These are phyloP conservation scores for Catocala nupta DNA, from an alignment of 2,888 invertebrate genomes.

Conservation along the genomic window DNA sequence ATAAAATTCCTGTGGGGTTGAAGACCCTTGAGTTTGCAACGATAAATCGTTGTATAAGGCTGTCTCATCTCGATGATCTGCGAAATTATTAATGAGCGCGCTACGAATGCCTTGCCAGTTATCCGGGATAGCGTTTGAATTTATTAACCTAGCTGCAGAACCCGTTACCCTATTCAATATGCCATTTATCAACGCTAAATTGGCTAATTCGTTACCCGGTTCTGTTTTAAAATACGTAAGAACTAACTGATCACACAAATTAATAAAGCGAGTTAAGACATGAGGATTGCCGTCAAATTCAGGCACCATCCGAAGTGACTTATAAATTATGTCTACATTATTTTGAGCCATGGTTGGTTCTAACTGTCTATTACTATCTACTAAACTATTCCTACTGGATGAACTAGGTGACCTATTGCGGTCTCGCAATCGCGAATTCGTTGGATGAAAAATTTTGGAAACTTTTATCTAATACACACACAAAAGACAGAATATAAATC, in stretches of 20 bases:
- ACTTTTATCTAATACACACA: too few relatives aligned
- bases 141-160: conserved; percentile 44
- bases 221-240: neutral
- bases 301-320: conserved; percentile 17
- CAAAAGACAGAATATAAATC: too few relatives aligned
- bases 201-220: conserved; percentile 13
- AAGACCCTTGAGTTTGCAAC: conserved; percentile 30
- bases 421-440: too few relatives aligned
- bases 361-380: too few relatives aligned
- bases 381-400: too few relatives aligned
- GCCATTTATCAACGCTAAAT: conserved; percentile 20
- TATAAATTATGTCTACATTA: neutral
- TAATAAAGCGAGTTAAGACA: conserved; percentile 42
- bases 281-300: conserved; percentile 39
- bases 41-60: conserved; percentile 42
- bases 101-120: conserved; percentile 46
- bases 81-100: conserved; percentile 42
- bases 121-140: conserved; percentile 41
- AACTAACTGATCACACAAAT: conserved; percentile 44
- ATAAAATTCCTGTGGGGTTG: conserved; percentile 45
- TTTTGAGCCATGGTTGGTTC: too few relatives aligned
- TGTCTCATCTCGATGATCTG: conserved; percentile 40
- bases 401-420: too few relatives aligned
- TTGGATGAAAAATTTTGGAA: too few relatives aligned
- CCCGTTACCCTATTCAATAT: conserved; percentile 35